phyloP scores from a whole-genome alignment of 2,113 vertebrate species.

The Pygoscelis adeliae region DNA sequence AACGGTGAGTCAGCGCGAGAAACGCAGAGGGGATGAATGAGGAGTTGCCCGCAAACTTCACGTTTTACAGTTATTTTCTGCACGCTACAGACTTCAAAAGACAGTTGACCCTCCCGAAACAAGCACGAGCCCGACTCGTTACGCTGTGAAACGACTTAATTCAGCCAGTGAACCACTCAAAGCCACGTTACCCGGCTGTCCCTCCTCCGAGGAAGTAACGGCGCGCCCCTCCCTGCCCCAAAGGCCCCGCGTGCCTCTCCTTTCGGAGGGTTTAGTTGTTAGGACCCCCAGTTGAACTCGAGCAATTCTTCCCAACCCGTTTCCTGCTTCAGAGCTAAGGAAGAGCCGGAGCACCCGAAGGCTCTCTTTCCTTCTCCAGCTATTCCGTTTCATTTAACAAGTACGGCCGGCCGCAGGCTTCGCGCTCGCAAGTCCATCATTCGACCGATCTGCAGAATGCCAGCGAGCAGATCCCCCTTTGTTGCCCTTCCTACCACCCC shows the following conservation, averaged over 20 bases:
- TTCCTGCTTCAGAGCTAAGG: neutral
- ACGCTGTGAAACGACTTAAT: neutral
- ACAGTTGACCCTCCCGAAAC: neutral
- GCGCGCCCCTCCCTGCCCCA: rapidly evolving
- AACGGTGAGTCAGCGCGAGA: neutral
- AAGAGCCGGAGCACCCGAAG: neutral
- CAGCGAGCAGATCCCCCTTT: rapidly evolving
- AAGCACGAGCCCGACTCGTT: neutral
- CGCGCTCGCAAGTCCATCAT: rapidly evolving
- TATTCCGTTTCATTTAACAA: rapidly evolving
- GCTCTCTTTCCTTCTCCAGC: neutral
- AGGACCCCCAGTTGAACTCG: neutral
- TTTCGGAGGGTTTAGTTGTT: neutral
- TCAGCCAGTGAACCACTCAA: neutral
- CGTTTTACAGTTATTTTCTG: neutral
- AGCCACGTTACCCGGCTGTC: neutral
- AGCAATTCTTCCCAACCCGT: neutral
- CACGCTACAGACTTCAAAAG: neutral
- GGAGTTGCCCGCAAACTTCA: neutral
- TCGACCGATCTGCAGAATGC: rapidly evolving
- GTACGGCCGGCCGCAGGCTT: neutral
- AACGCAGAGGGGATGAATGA: rapidly evolving
- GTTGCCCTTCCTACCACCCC: rapidly evolving
- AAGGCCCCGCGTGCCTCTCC: neutral
- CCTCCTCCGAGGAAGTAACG: rapidly evolving